Percentiles rank a stretch among this genome's conserved stretches.
Conservation (phyloP, 2,113 vertebrate species). For the Acanthisitta chloris region DNA sequence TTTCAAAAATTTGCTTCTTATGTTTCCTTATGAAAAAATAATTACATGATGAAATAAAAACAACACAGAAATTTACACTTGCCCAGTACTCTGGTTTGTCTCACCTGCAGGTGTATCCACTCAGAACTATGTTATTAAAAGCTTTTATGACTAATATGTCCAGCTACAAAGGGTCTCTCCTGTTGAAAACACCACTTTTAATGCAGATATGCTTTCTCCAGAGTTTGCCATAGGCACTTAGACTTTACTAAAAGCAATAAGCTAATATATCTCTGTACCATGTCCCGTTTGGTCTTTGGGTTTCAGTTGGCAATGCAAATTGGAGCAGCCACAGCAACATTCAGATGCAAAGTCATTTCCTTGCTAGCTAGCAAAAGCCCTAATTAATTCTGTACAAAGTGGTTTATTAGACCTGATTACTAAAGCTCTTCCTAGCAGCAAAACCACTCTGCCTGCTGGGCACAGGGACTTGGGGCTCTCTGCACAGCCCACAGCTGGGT, state of each 20-base stretch:
- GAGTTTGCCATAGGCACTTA: neutral
- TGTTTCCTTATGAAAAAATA: neutral
- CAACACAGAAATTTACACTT: neutral
- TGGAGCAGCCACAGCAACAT: neutral
- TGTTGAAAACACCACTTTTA: neutral
- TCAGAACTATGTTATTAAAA: neutral
- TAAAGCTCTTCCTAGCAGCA: neutral
- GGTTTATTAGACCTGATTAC: neutral
- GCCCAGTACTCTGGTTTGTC: neutral
- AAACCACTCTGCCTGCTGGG: neutral
- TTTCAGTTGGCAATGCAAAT: neutral
- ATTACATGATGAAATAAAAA: neutral
- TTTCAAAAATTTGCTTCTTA: neutral
- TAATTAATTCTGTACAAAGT: neutral
- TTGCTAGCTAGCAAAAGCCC: neutral
- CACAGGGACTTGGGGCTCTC: neutral
- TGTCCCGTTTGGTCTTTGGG: neutral
- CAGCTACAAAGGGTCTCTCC: neutral
- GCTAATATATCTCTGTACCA: neutral
- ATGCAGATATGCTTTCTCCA: neutral
- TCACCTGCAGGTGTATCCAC: neutral
- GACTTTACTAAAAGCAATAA: neutral
- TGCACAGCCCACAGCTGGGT: neutral
- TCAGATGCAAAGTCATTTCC: neutral
- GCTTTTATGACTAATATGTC: neutral